Evolutionary conservation across 2,888 invertebrate species (phyloP).

Genomic region (Plebejus melissa): DNA sequence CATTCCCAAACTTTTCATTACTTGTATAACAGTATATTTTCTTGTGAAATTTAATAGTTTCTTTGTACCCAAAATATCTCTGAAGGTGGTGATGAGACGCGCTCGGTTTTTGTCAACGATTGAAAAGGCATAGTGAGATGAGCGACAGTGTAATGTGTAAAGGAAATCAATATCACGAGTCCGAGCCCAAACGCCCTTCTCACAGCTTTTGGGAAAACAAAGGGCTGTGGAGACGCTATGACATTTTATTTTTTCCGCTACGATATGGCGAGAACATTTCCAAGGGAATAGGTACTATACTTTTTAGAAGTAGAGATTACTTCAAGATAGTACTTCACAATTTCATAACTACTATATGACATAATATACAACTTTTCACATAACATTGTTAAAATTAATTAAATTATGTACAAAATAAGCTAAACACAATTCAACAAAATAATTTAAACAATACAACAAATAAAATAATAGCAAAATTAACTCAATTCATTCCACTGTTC

Average conservation of each 20-base stretch:
- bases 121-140: slow-evolving; percentile 34
- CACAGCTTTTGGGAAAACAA: slow-evolving; percentile 52
- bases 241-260: background rate
- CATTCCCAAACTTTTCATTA: no score
- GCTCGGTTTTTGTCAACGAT: slow-evolving; percentile 1
- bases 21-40: no score
- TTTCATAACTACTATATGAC: no score
- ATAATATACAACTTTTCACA: no score
- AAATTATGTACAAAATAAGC: no score
- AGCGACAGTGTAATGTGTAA: slow-evolving; percentile 48
- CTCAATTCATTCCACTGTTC: slow-evolving; percentile 43
- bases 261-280: no score
- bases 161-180: slow-evolving; percentile 66
- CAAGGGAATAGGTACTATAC: no score
- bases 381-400: no score
- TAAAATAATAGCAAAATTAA: background rate
- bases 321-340: no score
- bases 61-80: background rate
- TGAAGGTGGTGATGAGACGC: background rate
- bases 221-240: slow-evolving; percentile 39
- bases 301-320: background rate
- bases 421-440: background rate
- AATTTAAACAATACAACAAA: background rate
- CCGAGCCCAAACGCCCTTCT: slow-evolving; percentile 51
- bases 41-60: background rate